Evolutionary conservation across 2,113 vertebrate genomes (phyloP), one percentile per base, ranked within the genome.

Genomic region (Tachysurus vachellii): DNA sequence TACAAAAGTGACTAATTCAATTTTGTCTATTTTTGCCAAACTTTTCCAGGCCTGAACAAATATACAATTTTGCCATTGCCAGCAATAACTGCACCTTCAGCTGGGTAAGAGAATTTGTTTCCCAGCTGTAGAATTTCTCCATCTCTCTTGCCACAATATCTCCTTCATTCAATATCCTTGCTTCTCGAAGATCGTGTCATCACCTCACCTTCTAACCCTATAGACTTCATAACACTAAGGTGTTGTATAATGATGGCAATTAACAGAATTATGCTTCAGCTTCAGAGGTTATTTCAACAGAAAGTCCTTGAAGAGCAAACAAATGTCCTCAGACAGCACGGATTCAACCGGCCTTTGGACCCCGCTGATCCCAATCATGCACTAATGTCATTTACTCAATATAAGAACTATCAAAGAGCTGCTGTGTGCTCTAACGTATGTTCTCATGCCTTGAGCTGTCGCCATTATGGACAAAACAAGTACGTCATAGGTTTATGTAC

Each of bases 191-290:
- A 64, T 75, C 50, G 47, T 66, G 19, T 50, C 21, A 56, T 57
- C 21, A 50, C 26, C 71, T 83, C 53, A 73, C n/a, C 62, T 54
- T 57, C 73, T 54, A 57, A 73, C 64, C 56, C 31, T 3, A 21
- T 64, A 59, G 10, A 56, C 64, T 64, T 84, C 59, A 56, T 54
- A 71, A 84, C 70, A 66, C 82, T 75, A 82, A 88, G 86, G 19
- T 86, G 87, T n/a, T 88, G 44, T 47, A 75, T 85, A 88, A 90
- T 84, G 31, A 76, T 56, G 57, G 50, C 61, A 85, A 88, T 90
- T 90, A 85, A 70, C 85, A 42, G 36, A 62, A 84, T 88, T 83
- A 79, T n/a, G 56, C 61, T 80, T 50, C 28, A 68, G 31, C 21
- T 88, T 36, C 26, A 77, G 64, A 81, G 84, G 87, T 70, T 88